Conservation (phyloP, 1,140 invertebrate species). For the Harlomillsia oculata region DNA sequence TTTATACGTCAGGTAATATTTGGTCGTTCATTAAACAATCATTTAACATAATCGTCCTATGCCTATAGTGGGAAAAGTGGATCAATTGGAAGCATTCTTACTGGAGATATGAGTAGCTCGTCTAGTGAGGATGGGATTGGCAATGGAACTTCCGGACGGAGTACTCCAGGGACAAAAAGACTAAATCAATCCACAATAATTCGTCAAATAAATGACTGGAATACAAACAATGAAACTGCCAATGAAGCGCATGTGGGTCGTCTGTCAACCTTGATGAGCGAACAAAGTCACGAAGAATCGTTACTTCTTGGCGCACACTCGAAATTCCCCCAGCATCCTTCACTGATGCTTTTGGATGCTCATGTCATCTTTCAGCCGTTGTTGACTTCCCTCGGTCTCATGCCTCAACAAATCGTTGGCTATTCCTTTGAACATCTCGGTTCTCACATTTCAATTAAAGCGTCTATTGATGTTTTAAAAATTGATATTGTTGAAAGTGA, state of each 20-base stretch:
- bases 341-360: constrained; percentile 71
- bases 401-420: constrained; percentile 70
- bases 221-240: constrained; percentile 37
- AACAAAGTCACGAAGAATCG: constrained; percentile 37
- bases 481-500: constrained; percentile 90
- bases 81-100: constrained; percentile 22
- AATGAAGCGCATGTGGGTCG: constrained; percentile 8
- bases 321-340: constrained; percentile 53
- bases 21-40: too few relatives aligned
- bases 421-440: constrained; percentile 70
- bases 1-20: too few relatives aligned
- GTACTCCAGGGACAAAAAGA: constrained; percentile 17
- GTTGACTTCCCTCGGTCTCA: constrained; percentile 69
- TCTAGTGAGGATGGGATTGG: constrained; percentile 6
- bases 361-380: constrained; percentile 87
- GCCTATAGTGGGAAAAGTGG: constrained; percentile 1
- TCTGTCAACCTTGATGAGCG: constrained; percentile 14
- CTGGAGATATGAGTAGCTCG: constrained; percentile 27
- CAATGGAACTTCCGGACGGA: constrained; percentile 23
- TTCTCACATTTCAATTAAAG: constrained; percentile 78
- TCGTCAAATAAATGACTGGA: constrained; percentile 37
- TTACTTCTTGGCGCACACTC: constrained; percentile 41
- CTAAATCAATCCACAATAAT: constrained; percentile 30
- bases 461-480: constrained; percentile 71
- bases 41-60: background rate